phyloP scores from a whole-genome alignment of 1,140 invertebrate species.

The Oryzaephilus surinamensis region DNA sequence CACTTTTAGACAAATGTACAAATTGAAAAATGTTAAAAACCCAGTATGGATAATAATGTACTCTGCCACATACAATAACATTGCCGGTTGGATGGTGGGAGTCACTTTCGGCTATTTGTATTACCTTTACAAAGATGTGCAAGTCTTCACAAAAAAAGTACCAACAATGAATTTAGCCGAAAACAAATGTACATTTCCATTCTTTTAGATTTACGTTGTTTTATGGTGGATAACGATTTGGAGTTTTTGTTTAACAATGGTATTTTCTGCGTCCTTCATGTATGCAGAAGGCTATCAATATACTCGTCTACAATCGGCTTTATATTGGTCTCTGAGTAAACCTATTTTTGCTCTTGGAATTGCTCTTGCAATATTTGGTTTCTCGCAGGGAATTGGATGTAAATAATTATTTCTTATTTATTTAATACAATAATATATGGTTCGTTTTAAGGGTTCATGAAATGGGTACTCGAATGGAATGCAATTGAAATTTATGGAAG shows the following conservation, averaged over 20 bases:
- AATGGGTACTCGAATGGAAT: constrained; percentile 12
- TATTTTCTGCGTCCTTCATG: constrained; percentile 19
- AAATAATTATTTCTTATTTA: constrained; percentile 8
- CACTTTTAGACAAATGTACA: neutral
- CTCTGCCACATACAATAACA: constrained; percentile 19
- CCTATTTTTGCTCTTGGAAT: constrained; percentile 19
- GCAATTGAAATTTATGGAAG: constrained; percentile 18
- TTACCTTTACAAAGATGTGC: constrained; percentile 8
- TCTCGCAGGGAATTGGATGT: constrained; percentile 24
- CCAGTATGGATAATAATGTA: constrained; percentile 3
- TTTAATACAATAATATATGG: neutral
- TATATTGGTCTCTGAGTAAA: constrained; percentile 23
- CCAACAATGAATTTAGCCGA: constrained; percentile 8
- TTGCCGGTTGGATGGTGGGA: constrained; percentile 19
- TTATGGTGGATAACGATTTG: constrained; percentile 22
- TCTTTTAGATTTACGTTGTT: constrained; percentile 18
- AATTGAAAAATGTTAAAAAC: constrained; percentile 9
- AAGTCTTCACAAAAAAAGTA: constrained; percentile 8
- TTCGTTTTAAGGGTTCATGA: constrained; percentile 18
- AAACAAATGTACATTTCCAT: neutral
- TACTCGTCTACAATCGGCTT: constrained; percentile 15
- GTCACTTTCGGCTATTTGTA: constrained; percentile 21
- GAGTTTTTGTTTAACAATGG: constrained; percentile 15
- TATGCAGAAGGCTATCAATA: constrained; percentile 14
- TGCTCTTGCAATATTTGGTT: constrained; percentile 20